phyloP scores from a whole-genome alignment of 2,888 invertebrate species.

The Campoplex nolae region DNA sequence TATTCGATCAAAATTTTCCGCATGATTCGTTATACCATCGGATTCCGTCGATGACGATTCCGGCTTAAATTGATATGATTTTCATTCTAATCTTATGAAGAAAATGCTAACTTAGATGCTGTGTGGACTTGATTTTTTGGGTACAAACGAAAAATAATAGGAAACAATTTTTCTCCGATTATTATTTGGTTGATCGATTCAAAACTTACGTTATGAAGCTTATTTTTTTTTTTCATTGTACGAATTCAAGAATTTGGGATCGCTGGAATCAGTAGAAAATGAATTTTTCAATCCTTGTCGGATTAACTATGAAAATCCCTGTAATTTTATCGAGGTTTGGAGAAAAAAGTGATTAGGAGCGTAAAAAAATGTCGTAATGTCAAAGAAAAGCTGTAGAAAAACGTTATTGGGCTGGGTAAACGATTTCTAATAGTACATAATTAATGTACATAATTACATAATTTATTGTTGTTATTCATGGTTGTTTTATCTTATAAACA shows the following conservation, averaged over 20 bases:
- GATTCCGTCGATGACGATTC: neutral
- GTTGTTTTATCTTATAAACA: neutral
- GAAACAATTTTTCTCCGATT: neutral
- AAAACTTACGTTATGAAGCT: too few relatives aligned
- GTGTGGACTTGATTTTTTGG: neutral
- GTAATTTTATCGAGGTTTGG: neutral
- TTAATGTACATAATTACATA: conserved; percentile 56
- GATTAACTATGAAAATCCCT: neutral
- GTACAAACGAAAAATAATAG: neutral
- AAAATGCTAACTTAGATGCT: too few relatives aligned
- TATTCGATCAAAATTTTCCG: neutral
- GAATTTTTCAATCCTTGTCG: neutral
- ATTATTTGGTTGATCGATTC: too few relatives aligned
- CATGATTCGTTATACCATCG: neutral
- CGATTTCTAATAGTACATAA: neutral
- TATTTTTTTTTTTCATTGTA: too few relatives aligned
- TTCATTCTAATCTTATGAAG: too few relatives aligned
- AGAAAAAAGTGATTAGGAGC: neutral
- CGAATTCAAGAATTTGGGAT: neutral
- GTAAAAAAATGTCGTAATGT: neutral
- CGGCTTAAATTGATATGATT: neutral
- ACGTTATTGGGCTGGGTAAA: neutral
- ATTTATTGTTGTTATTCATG: conserved; percentile 49
- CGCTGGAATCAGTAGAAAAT: neutral
- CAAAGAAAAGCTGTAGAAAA: neutral